Conservation (phyloP, 2,888 invertebrate species). For the Andrena minutula region DNA sequence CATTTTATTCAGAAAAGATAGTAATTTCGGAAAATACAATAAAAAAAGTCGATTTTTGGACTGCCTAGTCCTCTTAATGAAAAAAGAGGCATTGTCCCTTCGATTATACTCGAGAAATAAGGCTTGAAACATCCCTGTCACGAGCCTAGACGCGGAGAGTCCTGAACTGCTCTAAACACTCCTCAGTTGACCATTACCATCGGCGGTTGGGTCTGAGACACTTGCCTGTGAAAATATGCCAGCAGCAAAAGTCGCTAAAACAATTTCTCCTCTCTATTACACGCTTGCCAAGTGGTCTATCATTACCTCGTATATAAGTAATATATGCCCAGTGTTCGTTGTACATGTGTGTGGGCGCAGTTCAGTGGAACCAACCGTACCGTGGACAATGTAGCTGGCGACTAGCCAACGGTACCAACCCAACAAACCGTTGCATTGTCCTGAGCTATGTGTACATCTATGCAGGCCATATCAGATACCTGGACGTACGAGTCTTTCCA, state of each 20-base stretch:
- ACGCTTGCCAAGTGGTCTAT: constrained; percentile 74
- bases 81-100: neutral
- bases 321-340: constrained; percentile 67
- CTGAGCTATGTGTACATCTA: constrained; percentile 67
- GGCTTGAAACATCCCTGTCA: neutral
- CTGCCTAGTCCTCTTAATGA: no score
- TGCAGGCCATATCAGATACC: constrained; percentile 60
- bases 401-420: constrained; percentile 76
- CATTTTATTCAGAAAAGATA: no score
- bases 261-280: constrained; percentile 72
- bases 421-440: constrained; percentile 80
- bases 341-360: constrained; percentile 64
- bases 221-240: neutral
- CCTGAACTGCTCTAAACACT: neutral
- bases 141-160: neutral
- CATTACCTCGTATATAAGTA: constrained; percentile 68
- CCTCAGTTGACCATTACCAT: neutral
- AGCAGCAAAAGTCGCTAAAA: constrained; percentile 61
- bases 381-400: constrained; percentile 81
- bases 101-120: neutral
- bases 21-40: no score
- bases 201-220: neutral
- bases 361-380: constrained; percentile 75
- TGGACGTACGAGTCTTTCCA: constrained; percentile 43
- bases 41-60: no score